Conservation (phyloP, 2,113 vertebrate genomes). For the Alosa alosa region DNA sequence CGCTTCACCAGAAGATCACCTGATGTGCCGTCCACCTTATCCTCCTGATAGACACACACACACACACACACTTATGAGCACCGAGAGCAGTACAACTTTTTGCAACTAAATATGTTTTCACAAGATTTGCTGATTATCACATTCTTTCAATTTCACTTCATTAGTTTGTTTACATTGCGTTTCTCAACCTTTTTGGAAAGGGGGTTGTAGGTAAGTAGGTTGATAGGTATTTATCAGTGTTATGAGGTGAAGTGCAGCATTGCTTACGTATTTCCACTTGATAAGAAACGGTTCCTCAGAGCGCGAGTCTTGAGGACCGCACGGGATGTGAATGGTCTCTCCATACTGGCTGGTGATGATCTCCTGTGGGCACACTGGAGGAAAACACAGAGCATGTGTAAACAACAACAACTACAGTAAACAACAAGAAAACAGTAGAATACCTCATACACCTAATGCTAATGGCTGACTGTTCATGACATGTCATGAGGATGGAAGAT, state of each 20-base stretch:
- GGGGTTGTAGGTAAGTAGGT: background rate
- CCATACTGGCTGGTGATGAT: conserved; percentile 81
- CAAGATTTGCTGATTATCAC: too few species aligned
- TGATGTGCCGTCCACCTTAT: conserved; percentile 38
- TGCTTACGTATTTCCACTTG: conserved; percentile 99
- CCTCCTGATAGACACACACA: conserved; percentile 57
- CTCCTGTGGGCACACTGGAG: conserved; percentile 74
- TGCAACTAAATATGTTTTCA: too few species aligned
- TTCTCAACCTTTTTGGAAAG: background rate
- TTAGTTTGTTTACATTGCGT: too few species aligned
- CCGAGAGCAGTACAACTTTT: too few species aligned
- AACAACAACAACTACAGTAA: background rate
- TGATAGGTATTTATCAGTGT: conserved; percentile 27
- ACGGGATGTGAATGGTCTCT: conserved; percentile 85
- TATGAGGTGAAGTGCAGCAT: conserved; percentile 23
- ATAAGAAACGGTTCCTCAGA: conserved; percentile 69
- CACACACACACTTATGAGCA: conserved; percentile 27
- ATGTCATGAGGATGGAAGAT: too few species aligned
- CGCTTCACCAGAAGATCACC: conserved; percentile 61
- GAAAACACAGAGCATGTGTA: conserved; percentile 36
- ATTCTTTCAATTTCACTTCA: too few species aligned
- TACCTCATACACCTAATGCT: background rate
- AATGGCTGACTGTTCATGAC: background rate
- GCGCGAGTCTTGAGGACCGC: conserved; percentile 59
- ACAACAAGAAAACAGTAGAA: background rate